Conservation (phyloP, 1,140 invertebrate genomes). For the Aphaenogaster floridana region DNA sequence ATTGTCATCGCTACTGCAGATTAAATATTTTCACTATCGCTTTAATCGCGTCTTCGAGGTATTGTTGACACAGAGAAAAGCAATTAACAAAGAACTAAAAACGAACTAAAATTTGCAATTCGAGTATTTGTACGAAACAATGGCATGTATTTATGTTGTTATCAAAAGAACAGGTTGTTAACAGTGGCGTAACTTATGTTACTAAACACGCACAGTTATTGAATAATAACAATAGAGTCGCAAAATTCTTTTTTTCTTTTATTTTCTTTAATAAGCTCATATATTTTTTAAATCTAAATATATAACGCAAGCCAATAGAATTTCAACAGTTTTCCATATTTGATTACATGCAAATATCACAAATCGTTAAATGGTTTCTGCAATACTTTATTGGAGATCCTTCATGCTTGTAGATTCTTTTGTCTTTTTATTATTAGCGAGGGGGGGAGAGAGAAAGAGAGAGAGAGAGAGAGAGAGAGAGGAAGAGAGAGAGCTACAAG, state of each 20-base stretch:
- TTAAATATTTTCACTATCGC: background rate
- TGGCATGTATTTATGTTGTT: background rate
- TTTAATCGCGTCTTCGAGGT: background rate
- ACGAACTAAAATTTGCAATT: background rate
- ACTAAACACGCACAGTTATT: background rate
- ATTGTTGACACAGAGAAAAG: background rate
- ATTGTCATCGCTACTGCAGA: conserved; percentile 15
- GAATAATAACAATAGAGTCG: background rate
- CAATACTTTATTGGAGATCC: background rate
- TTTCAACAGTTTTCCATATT: background rate
- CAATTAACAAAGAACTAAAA: background rate
- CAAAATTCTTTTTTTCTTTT: background rate
- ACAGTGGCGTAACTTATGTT: background rate
- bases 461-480: background rate
- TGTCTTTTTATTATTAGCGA: background rate
- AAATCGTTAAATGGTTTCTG: background rate
- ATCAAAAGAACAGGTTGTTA: background rate
- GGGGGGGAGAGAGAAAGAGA: no score
- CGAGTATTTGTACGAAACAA: background rate
- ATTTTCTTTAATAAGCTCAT: background rate
- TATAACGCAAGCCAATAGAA: background rate
- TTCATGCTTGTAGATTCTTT: background rate
- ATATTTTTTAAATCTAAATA: background rate
- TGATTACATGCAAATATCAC: background rate
- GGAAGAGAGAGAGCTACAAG: background rate